Base-by-base conservation (phyloP, 64 coral and sea anemone species). In the Dendronephthya gigantea region DNA sequence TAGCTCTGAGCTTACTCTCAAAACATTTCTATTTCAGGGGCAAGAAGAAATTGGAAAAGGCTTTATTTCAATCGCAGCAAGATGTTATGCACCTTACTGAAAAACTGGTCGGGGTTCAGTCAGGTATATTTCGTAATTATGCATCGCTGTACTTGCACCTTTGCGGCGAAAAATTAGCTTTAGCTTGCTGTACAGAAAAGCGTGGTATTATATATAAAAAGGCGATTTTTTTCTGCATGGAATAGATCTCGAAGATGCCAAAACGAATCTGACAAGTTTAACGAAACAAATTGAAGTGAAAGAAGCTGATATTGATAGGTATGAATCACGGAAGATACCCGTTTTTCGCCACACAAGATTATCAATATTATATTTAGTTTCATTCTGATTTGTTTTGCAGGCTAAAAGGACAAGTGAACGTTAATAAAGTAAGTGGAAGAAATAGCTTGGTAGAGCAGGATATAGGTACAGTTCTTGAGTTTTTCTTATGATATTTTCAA, bases 301-400 rank as follows among this genome's bases (percentile, higher is more conserved):
- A 50, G 89, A 93, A 88, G 85, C 89, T 68, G 95, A 98, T 55
- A 90, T 91, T 81, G 87, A 90, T 83, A 98, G 92, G 95, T 93
- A 84, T 36, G 36, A 19, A 66, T 3, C 58, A 66, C 14, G 29
- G 22, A 30, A 30, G 58, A 66, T 30, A 17, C n/a, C n/a, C n/a
- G n/a, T n/a, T n/a, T n/a, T n/a, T n/a, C 58, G 29, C 19, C 2
- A 66, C 29, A 17, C 29, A 66, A 45, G 58, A 6, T 30, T 15
- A n/a, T 66, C 58, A 66, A 66, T 22, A 3, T 66, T 66, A 11
- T 55, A 10, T 10, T 55, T 55, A 55, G 10, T 55, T 55, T 55
- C 50, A 17, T 55, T 17, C 50, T 55, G 10, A 22, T 22, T 66
- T 66, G 19, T 30, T 66, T 66, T 33, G 15, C 36, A 79, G 72